Conservation (phyloP, 2,113 vertebrate species). For the Condylura cristata region DNA sequence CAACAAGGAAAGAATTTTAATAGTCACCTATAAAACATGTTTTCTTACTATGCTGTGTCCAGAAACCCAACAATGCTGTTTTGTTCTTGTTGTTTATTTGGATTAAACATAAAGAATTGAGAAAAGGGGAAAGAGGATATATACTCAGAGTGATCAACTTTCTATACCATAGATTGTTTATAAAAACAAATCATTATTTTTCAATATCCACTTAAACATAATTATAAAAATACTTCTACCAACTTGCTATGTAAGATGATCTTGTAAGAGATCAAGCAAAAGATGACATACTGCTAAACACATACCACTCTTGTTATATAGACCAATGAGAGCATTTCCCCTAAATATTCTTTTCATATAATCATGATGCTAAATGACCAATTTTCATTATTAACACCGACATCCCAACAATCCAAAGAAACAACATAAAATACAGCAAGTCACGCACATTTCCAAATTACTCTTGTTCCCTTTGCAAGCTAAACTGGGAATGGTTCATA, state of each 20-base stretch:
- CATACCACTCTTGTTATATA: neutral
- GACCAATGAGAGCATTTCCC: neutral
- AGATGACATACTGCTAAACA: neutral
- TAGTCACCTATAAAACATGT: neutral
- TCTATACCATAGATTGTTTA: neutral
- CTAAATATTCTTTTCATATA: neutral
- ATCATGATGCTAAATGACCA: neutral
- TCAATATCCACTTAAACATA: neutral
- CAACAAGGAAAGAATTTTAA: neutral
- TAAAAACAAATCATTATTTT: slow-evolving; percentile 26
- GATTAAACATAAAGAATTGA: neutral
- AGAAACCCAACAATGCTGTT: slow-evolving; percentile 11
- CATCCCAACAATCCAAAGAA: neutral
- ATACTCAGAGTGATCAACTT: neutral
- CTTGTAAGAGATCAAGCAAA: neutral
- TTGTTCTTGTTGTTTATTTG: slow-evolving; percentile 5
- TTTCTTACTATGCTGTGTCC: neutral
- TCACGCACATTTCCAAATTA: neutral
- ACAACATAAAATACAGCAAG: neutral
- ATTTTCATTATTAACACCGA: neutral
- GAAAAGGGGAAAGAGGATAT: neutral
- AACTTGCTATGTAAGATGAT: slow-evolving; percentile 16
- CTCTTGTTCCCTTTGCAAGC: neutral
- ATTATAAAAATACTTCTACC: neutral
- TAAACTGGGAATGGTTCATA: slow-evolving; percentile 30